Evolutionary conservation across 1,140 invertebrate genomes (phyloP), one percentile per base, ranked within the genome.

Genomic region (Gerris buenoi): DNA sequence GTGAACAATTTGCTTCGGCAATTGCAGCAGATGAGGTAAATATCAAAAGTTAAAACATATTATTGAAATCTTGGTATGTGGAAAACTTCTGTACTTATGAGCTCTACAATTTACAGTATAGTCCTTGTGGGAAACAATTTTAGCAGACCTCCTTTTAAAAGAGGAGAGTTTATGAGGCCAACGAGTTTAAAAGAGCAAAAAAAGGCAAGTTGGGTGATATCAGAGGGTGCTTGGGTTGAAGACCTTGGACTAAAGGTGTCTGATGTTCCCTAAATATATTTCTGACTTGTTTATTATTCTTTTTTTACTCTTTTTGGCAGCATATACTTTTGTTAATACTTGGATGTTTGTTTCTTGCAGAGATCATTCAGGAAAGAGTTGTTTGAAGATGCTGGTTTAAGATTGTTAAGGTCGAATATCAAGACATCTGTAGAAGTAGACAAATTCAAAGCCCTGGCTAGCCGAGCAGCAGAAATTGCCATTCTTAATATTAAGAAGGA

Each of bases 341-440:
- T 72, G 60, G n/a, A n/a, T n/a, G n/a, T 72, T 70, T 72, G 66
- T 46, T 70, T 69, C 69, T 81, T 81, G 15, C 79, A 95, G 91
- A 84, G 95, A 74, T 98, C 95, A 0, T 98, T 97, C 77, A 84
- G 88, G 33, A 88, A 89, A 77, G 90, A 95, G 73, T 78, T 97
- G 33, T 98, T 98, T 78, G 86, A 91, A 66, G 91, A 94, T 76
- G 94, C 95, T 1, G 86, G 91, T 0, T 78, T 83, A 26, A 82
- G 91, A 68, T 83, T 98, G 75, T 83, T 88, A 69, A 86, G 88
- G 70, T 86, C 87, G 0, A 81, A 83, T 29, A 94, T 97, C 66
- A 95, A 96, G 76, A 88, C 89, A 2, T 78, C 83, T 1, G 80
- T 84, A n/a, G 88, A 89, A 78, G 88, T 95, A 27, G 88, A 91